Percentiles rank a stretch among this genome's conserved stretches.
These are phyloP conservation scores for Atherinosoma microstoma DNA, from an alignment of 2,797 vertebrate genomes.

Conservation along the genomic window DNA sequence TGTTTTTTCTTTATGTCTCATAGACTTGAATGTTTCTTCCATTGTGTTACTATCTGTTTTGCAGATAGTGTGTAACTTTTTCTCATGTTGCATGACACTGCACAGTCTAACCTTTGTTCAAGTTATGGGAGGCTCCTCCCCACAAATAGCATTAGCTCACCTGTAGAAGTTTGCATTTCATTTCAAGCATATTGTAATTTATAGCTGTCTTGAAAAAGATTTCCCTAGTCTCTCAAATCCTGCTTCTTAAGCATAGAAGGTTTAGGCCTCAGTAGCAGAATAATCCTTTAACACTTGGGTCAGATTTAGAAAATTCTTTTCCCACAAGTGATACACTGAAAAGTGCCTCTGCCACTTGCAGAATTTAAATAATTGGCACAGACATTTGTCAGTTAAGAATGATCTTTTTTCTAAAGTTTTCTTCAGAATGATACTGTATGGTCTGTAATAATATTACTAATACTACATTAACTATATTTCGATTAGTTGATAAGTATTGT, in stretches of 20 bases:
- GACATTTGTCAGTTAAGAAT: constrained; percentile 11
- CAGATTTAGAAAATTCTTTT: constrained; percentile 13
- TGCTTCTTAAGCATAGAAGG: constrained; percentile 20
- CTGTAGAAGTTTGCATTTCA: constrained; percentile 26
- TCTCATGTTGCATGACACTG: constrained; percentile 23
- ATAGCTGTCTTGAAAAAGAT: constrained; percentile 9
- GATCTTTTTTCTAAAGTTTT: neutral
- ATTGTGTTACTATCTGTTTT: constrained; percentile 41
- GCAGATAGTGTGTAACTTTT: constrained; percentile 41
- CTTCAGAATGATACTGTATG: constrained; percentile 8
- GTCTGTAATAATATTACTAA: neutral
- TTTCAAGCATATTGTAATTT: constrained; percentile 32
- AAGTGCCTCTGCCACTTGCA: constrained; percentile 59
- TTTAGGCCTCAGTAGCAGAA: constrained; percentile 20
- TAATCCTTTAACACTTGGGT: constrained; percentile 20
- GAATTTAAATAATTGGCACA: constrained; percentile 26
- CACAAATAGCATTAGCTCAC: constrained; percentile 19
- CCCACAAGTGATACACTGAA: constrained; percentile 26
- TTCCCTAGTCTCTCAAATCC: constrained; percentile 25
- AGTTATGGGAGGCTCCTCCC: constrained; percentile 33
- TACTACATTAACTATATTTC: constrained; percentile 9
- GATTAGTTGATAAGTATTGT: constrained; percentile 14
- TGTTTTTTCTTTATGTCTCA: constrained; percentile 37
- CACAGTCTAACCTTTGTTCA: constrained; percentile 29
- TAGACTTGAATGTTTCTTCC: constrained; percentile 58